phyloP scores from a whole-genome alignment of 2,113 vertebrate species.

The Aptenodytes forsteri region DNA sequence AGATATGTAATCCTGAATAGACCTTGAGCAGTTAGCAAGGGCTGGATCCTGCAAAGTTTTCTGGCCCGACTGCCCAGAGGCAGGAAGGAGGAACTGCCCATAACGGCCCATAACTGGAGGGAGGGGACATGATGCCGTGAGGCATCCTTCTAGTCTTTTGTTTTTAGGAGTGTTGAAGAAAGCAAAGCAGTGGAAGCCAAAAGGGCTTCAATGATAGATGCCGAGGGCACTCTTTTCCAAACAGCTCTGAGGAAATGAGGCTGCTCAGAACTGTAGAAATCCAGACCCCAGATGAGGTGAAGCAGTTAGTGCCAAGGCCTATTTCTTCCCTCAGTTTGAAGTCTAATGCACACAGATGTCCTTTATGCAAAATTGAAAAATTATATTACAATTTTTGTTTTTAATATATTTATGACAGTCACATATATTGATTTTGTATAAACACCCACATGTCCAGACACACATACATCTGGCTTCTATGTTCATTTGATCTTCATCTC shows the following conservation, averaged over 20 bases:
- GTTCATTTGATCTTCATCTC: background rate
- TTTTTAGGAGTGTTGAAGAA: background rate
- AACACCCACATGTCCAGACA: background rate
- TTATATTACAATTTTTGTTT: background rate
- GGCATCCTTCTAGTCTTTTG: background rate
- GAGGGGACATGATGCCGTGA: background rate
- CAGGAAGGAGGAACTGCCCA: background rate
- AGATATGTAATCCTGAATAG: background rate
- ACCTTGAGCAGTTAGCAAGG: background rate
- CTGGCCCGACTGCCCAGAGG: background rate
- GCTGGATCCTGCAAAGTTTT: background rate
- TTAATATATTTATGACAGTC: background rate
- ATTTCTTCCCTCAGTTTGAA: background rate
- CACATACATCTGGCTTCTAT: background rate
- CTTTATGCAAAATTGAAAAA: background rate
- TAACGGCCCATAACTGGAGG: background rate
- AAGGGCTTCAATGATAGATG: background rate
- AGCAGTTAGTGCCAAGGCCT: background rate
- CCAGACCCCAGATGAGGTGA: background rate
- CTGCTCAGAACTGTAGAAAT: background rate
- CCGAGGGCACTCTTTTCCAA: background rate
- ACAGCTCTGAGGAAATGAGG: slow-evolving; percentile 13
- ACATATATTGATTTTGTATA: background rate
- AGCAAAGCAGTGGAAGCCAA: background rate
- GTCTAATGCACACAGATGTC: background rate